phyloP scores from a whole-genome alignment of 2,113 vertebrate genomes.

The Oreocharis arfaki region DNA sequence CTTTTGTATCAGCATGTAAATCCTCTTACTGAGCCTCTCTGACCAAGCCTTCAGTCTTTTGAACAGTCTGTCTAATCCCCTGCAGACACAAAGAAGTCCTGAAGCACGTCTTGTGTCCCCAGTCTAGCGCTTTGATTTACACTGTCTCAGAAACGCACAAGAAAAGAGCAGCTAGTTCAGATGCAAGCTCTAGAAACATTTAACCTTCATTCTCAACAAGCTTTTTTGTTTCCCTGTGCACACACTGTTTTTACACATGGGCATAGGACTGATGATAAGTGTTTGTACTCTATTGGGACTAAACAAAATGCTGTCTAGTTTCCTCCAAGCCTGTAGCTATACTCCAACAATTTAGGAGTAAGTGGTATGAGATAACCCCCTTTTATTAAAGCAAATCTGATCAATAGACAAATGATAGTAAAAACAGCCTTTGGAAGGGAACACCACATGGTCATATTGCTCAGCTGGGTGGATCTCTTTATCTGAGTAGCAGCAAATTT shows the following conservation, averaged over 20 bases:
- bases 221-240: accelerated
- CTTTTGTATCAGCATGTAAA: background rate
- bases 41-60: background rate
- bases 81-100: background rate
- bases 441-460: background rate
- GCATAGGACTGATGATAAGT: background rate
- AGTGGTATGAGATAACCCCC: background rate
- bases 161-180: background rate
- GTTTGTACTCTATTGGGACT: background rate
- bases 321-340: background rate
- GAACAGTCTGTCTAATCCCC: background rate
- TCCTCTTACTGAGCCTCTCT: background rate
- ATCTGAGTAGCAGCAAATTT: background rate
- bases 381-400: background rate
- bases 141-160: background rate
- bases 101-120: background rate
- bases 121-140: background rate
- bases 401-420: background rate
- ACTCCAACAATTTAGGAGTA: background rate
- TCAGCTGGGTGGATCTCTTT: background rate
- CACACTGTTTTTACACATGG: background rate
- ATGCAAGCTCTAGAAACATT: background rate
- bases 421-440: background rate
- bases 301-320: background rate
- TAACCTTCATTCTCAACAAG: background rate